phyloP scores from a whole-genome alignment of 1,140 invertebrate genomes.

The Oryzaephilus surinamensis region DNA sequence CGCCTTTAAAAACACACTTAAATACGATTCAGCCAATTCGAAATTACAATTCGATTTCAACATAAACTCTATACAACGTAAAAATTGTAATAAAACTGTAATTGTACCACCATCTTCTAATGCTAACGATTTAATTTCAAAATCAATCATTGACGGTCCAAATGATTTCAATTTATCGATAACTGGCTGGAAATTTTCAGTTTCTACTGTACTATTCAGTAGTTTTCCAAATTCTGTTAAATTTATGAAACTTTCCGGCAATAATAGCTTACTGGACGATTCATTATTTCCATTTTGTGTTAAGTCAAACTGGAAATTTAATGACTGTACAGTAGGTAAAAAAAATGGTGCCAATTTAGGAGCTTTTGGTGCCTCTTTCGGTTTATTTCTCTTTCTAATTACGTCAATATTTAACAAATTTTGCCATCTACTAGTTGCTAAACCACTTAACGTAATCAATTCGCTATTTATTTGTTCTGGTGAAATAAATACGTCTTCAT shows the following conservation, averaged over 20 bases:
- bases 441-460: conserved; percentile 74
- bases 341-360: conserved; percentile 91
- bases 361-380: conserved; percentile 67
- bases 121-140: conserved; percentile 75
- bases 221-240: conserved; percentile 56
- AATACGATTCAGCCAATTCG: conserved; percentile 85
- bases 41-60: conserved; percentile 72
- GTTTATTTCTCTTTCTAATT: conserved; percentile 86
- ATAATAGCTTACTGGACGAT: conserved; percentile 42
- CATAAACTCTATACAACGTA: conserved; percentile 63
- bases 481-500: conserved; percentile 57
- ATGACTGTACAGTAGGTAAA: conserved; percentile 76
- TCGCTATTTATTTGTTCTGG: conserved; percentile 71
- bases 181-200: conserved; percentile 43
- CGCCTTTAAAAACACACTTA: conserved; percentile 83
- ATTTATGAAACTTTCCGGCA: conserved; percentile 47
- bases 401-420: conserved; percentile 85
- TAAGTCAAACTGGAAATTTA: conserved; percentile 74
- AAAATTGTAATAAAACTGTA: conserved; percentile 64
- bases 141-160: conserved; percentile 78
- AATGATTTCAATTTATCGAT: conserved; percentile 69
- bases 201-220: conserved; percentile 37
- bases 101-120: conserved; percentile 58
- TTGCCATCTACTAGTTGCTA: conserved; percentile 84
- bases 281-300: conserved; percentile 37